Evolutionary conservation across 2,113 vertebrate species (phyloP).

Genomic region (Scatophagus argus): DNA sequence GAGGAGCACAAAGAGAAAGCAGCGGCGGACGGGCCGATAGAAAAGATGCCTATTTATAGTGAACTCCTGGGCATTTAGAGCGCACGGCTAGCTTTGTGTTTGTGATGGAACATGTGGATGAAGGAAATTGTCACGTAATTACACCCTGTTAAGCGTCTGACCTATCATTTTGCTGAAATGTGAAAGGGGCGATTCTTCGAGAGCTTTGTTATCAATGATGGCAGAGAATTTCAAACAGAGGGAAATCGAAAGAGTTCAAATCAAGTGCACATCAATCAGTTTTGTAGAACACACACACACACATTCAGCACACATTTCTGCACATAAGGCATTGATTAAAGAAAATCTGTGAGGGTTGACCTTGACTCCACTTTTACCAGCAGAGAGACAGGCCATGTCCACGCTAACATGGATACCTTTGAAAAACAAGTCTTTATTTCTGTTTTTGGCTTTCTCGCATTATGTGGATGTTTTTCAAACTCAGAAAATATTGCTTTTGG

Average conservation of each 20-base stretch:
- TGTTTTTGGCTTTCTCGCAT: not conserved
- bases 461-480: constrained; percentile 4
- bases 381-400: constrained; percentile 1
- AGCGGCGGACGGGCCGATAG: constrained; percentile 15
- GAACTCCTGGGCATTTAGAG: constrained; percentile 54
- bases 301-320: constrained; percentile 11
- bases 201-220: constrained; percentile 56
- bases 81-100: constrained; percentile 65
- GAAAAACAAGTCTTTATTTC: not conserved
- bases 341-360: constrained; percentile 36
- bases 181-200: constrained; percentile 51
- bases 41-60: constrained; percentile 70
- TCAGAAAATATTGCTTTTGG: constrained; percentile 5
- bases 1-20: constrained; percentile 55
- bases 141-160: constrained; percentile 65
- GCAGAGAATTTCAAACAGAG: constrained; percentile 53
- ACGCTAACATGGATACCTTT: not conserved
- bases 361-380: constrained; percentile 28
- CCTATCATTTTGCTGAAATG: constrained; percentile 73
- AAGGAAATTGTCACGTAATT: constrained; percentile 77
- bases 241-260: constrained; percentile 18
- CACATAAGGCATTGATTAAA: constrained; percentile 42
- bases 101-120: constrained; percentile 71
- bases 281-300: constrained; percentile 37
- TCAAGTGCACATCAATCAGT: constrained; percentile 58